Conservation (phyloP, 2,113 vertebrate genomes). For the Pseudorhombus dupliciocellatus region DNA sequence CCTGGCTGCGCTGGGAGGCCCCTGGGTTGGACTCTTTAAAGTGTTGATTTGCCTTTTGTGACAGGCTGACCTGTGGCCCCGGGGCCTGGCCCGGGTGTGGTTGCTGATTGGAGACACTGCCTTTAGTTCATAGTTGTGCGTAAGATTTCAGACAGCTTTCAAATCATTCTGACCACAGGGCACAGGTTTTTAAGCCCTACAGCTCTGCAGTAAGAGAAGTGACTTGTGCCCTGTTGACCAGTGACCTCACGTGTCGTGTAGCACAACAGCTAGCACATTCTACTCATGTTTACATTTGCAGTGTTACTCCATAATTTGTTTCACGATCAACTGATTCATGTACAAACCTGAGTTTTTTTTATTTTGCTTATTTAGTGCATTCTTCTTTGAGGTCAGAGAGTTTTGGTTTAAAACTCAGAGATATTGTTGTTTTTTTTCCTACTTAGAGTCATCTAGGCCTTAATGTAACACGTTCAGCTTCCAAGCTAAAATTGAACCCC, state of each 20-base stretch:
- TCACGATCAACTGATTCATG: neutral
- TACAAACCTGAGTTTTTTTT: neutral
- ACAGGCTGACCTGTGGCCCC: slow-evolving; percentile 51
- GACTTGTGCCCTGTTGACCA: slow-evolving; percentile 32
- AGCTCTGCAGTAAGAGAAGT: slow-evolving; percentile 33
- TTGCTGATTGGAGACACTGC: slow-evolving; percentile 68
- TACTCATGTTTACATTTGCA: slow-evolving; percentile 11
- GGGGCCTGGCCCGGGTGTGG: slow-evolving; percentile 62
- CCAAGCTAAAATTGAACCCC: neutral
- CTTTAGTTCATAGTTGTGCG: slow-evolving; percentile 57
- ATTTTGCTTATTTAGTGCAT: neutral
- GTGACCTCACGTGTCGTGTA: slow-evolving; percentile 10
- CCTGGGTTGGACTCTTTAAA: slow-evolving; percentile 55
- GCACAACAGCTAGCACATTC: neutral
- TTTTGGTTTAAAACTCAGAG: neutral
- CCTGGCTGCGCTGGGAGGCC: slow-evolving; percentile 25
- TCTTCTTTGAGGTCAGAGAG: neutral
- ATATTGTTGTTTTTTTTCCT: no score
- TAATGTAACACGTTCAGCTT: no score
- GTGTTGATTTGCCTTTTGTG: slow-evolving; percentile 71
- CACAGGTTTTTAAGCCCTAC: slow-evolving; percentile 33
- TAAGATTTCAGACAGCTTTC: slow-evolving; percentile 65
- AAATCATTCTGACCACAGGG: slow-evolving; percentile 62
- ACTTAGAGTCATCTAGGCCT: no score
- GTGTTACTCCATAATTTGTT: neutral